phyloP scores from a whole-genome alignment of 53 echinoderm and acorn worm genomes.

The Paracentrotus lividus region DNA sequence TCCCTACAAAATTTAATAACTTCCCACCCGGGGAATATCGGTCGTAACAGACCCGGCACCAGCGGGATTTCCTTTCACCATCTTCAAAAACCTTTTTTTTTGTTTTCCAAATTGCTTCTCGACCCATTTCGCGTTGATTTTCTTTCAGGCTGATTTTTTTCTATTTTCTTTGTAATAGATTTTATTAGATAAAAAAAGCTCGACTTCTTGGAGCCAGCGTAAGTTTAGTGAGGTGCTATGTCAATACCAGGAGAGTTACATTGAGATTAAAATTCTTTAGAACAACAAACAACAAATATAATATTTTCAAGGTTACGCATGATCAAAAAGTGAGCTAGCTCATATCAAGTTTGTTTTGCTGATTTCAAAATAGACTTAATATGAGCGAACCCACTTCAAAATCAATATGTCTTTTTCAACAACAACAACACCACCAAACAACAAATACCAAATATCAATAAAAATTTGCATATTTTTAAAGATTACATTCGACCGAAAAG shows the following conservation, averaged over 20 bases:
- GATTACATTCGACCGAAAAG: too few species aligned
- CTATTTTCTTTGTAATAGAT: background rate
- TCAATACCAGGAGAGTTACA: background rate
- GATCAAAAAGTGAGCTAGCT: too few species aligned
- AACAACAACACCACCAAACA: too few species aligned
- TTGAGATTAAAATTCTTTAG: background rate
- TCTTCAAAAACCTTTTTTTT: background rate
- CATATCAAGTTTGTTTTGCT: too few species aligned
- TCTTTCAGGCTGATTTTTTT: background rate
- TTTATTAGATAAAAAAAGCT: too few species aligned
- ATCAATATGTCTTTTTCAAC: too few species aligned
- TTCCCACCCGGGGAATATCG: slow-evolving; percentile 33
- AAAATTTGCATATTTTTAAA: too few species aligned
- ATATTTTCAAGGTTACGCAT: too few species aligned
- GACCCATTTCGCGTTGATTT: slow-evolving; percentile 28
- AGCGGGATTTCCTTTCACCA: slow-evolving; percentile 37
- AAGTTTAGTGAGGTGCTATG: background rate
- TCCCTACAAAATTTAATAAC: background rate
- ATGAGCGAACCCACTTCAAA: too few species aligned
- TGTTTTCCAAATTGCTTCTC: slow-evolving; percentile 1
- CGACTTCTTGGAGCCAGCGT: background rate
- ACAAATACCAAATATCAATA: too few species aligned
- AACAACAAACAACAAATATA: background rate
- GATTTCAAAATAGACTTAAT: too few species aligned
- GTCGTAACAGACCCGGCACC: slow-evolving; percentile 13